Percentiles rank a stretch among this genome's conserved stretches.
Conservation (phyloP, 2,113 vertebrate genomes). For the Nothoprocta perdicaria region DNA sequence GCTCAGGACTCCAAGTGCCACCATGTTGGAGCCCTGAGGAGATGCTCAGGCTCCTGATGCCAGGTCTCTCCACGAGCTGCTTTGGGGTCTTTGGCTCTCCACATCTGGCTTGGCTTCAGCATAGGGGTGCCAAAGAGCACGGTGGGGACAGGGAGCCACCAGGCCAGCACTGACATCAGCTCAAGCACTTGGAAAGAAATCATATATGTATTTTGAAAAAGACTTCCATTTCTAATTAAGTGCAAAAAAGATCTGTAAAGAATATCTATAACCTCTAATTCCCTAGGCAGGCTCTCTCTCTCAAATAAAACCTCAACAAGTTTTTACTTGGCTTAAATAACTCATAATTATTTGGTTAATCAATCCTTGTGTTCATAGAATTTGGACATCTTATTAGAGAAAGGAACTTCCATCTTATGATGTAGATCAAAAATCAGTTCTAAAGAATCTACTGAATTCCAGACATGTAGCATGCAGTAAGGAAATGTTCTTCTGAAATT, state of each 20-base stretch:
- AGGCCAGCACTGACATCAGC: too few relatives aligned
- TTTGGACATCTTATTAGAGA: not conserved
- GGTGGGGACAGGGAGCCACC: not conserved
- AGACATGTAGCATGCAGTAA: not conserved
- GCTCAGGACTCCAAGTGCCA: too few relatives aligned
- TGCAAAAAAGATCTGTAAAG: not conserved
- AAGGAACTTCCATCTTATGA: not conserved
- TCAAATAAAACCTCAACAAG: not conserved
- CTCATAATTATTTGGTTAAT: constrained; percentile 8
- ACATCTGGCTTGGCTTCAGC: not conserved
- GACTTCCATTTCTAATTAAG: not conserved
- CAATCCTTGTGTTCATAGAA: not conserved
- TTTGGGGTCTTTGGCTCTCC: not conserved
- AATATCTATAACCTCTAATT: not conserved
- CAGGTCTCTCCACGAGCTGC: fast-evolving
- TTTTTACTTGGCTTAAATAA: constrained; percentile 1
- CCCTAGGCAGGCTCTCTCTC: not conserved
- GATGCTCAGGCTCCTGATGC: not conserved
- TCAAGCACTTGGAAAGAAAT: fast-evolving
- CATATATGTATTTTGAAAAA: not conserved
- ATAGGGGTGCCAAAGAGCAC: not conserved
- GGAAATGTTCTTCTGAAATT: not conserved
- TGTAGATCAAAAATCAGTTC: not conserved
- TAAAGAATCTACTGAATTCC: not conserved
- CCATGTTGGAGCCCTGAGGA: not conserved